A percentile compares a stretch with the other conserved stretches of the same genome.
phyloP scores from a whole-genome alignment of 1,140 invertebrate genomes.

The Anastatus disparis region DNA sequence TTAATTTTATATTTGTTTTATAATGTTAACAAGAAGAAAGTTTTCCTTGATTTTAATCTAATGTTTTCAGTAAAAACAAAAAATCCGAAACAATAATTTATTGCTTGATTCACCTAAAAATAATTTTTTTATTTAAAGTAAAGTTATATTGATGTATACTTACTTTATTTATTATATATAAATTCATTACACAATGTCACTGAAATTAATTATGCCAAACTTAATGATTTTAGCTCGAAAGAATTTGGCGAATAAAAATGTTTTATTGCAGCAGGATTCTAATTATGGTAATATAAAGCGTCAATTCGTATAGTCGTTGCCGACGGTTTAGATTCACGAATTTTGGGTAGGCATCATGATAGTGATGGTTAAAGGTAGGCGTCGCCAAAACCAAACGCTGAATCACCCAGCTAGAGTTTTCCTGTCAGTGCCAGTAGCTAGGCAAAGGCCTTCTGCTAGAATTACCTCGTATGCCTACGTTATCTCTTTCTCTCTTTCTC shows the following conservation, averaged over 20 bases:
- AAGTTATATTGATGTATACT: too few species aligned
- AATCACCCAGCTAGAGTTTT: constrained; percentile 68
- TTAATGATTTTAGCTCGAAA: constrained; percentile 32
- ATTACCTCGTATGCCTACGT: constrained; percentile 56
- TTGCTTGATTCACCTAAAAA: too few species aligned
- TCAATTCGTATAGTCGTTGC: constrained; percentile 45
- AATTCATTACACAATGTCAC: too few species aligned
- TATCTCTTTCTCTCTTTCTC: background rate
- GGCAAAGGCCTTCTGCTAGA: constrained; percentile 58
- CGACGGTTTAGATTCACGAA: too few species aligned
- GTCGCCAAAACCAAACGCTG: constrained; percentile 66
- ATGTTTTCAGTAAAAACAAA: too few species aligned
- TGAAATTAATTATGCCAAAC: constrained; percentile 14
- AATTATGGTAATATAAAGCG: constrained; percentile 42
- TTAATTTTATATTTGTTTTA: too few species aligned
- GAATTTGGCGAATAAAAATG: constrained; percentile 12
- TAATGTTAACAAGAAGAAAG: too few species aligned
- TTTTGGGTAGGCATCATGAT: constrained; percentile 62
- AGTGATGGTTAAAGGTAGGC: constrained; percentile 63
- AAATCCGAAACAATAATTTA: too few species aligned
- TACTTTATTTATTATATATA: too few species aligned
- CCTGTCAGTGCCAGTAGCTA: constrained; percentile 63
- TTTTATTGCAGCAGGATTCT: constrained; percentile 29
- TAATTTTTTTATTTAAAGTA: too few species aligned
- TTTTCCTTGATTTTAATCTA: too few species aligned